phyloP scores from a whole-genome alignment of 2,888 invertebrate species.

The Anthrax anthrax region DNA sequence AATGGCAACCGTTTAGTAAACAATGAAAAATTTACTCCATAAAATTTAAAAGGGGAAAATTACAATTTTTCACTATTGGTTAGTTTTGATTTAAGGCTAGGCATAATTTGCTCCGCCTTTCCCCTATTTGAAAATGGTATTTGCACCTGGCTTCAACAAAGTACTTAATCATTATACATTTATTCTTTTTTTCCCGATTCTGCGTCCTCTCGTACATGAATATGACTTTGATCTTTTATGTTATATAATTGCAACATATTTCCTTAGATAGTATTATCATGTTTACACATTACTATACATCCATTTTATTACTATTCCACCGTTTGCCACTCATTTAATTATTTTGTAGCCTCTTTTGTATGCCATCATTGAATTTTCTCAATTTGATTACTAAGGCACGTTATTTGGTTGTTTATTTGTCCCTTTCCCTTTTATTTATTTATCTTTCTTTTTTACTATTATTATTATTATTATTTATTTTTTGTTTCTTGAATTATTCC shows the following conservation, averaged over 20 bases:
- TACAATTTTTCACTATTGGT: background rate
- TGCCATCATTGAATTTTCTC: constrained; percentile 11
- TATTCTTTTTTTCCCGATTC: background rate
- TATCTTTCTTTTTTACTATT: background rate
- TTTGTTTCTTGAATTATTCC: background rate
- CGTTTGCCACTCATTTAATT: background rate
- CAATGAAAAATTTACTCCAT: background rate
- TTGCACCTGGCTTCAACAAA: background rate
- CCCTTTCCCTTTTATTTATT: background rate
- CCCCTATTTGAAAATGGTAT: background rate
- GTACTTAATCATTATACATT: background rate
- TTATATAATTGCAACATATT: too few species aligned
- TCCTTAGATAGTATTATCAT: too few species aligned
- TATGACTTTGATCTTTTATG: too few species aligned
- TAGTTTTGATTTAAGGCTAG: background rate
- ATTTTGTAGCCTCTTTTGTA: background rate
- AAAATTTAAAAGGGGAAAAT: background rate
- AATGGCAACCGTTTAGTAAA: background rate
- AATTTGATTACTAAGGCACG: constrained; percentile 9
- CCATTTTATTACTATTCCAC: background rate
- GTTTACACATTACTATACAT: too few species aligned
- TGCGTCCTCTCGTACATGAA: background rate
- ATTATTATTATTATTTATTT: too few species aligned
- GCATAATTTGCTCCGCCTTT: background rate
- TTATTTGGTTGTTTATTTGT: background rate